phyloP scores from a whole-genome alignment of 35 echinoderm and acorn worm species.

The Lytechinus pictus region DNA sequence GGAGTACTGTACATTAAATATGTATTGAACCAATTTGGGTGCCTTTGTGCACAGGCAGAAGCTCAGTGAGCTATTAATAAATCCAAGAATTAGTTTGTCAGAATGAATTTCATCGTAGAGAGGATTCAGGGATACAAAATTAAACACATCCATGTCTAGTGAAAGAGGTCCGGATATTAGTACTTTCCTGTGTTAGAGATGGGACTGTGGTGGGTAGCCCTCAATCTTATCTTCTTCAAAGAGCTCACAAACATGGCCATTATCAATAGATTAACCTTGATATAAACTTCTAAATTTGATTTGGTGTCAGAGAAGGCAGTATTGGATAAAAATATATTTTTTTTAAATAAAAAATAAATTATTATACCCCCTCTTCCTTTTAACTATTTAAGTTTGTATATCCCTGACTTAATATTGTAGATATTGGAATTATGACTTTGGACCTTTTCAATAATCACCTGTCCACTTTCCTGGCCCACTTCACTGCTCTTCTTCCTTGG shows the following conservation, averaged over 20 bases:
- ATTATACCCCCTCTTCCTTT: not conserved
- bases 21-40: not conserved
- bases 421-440: no score
- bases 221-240: not conserved
- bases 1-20: no score
- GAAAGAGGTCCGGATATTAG: not conserved
- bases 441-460: no score
- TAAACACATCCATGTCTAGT: slow-evolving; percentile 1
- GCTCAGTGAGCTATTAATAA: slow-evolving; percentile 4
- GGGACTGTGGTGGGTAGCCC: not conserved
- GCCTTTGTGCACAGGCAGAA: not conserved
- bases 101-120: not conserved
- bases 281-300: not conserved
- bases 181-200: not conserved
- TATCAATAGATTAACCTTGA: not conserved
- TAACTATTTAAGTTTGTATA: no score
- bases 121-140: not conserved
- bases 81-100: slow-evolving; percentile 19
- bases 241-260: not conserved
- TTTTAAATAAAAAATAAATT: no score
- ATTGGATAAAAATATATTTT: no score
- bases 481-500: no score
- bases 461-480: no score
- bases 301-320: no score
- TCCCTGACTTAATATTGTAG: no score